Evolutionary conservation across 2,797 vertebrate species (phyloP).

Genomic region (Anabas testudineus): DNA sequence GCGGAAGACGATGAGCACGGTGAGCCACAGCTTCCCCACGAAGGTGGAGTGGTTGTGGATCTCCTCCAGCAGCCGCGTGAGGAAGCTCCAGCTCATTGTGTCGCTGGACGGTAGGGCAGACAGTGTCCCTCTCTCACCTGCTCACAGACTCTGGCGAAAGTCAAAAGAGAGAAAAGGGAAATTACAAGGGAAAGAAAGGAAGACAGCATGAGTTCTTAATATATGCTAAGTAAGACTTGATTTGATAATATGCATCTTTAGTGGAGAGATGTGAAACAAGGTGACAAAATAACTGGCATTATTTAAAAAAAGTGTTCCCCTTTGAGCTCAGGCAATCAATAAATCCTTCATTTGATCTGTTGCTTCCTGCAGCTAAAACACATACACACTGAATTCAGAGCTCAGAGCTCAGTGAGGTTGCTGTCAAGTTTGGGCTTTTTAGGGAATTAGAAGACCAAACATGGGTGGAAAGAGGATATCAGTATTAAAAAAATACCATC

Average conservation of each 20-base stretch:
- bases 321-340: constrained; percentile 44
- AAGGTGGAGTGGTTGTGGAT: constrained; percentile 99
- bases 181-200: constrained; percentile 1
- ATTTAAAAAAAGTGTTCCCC: constrained; percentile 61
- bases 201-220: constrained; percentile 10
- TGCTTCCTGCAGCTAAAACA: constrained; percentile 43
- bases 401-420: constrained; percentile 47
- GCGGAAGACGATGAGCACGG: constrained; percentile 95
- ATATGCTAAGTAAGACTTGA: constrained; percentile 28
- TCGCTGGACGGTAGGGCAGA: constrained; percentile 86
- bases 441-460: constrained; percentile 69
- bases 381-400: constrained; percentile 28
- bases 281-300: constrained; percentile 49
- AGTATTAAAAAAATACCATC: constrained; percentile 72
- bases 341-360: constrained; percentile 53
- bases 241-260: constrained; percentile 28
- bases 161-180: constrained; percentile 9
- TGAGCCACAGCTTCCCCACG: constrained; percentile 99
- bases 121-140: constrained; percentile 86
- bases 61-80: constrained; percentile 98
- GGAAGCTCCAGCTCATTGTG: constrained; percentile 99
- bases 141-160: constrained; percentile 85
- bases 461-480: constrained; percentile 72
- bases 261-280: constrained; percentile 28
- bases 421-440: constrained; percentile 69